Conservation (phyloP, 1,140 invertebrate genomes). For the Papilio aristodemus region DNA sequence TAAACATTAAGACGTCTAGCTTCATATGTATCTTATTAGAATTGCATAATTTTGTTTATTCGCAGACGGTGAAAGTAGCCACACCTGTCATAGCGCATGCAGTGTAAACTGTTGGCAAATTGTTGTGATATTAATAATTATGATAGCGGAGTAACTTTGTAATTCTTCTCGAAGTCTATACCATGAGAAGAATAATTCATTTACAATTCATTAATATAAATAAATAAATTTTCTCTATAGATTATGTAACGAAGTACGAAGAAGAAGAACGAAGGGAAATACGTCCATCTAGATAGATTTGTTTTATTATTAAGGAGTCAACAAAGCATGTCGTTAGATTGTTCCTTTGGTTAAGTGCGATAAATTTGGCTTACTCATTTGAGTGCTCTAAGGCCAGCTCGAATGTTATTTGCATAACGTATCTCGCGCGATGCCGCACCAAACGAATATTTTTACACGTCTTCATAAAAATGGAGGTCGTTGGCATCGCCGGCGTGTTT, state of each 20-base stretch:
- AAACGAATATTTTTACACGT: conserved; percentile 18
- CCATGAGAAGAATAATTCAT: too few relatives aligned
- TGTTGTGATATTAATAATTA: not conserved
- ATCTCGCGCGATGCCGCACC: not conserved
- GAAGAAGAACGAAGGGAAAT: too few relatives aligned
- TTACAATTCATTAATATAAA: too few relatives aligned
- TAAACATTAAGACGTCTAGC: not conserved
- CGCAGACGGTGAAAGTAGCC: not conserved
- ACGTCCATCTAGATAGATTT: not conserved
- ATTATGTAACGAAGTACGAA: too few relatives aligned
- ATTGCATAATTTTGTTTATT: conserved; percentile 10
- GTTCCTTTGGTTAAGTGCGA: not conserved
- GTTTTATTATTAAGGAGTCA: not conserved
- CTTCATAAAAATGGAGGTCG: conserved; percentile 25
- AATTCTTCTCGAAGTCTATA: not conserved
- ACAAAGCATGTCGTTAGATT: not conserved
- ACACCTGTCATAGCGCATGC: not conserved
- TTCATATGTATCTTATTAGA: not conserved
- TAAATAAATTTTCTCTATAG: too few relatives aligned
- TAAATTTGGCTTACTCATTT: not conserved
- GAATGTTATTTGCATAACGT: conserved; percentile 16
- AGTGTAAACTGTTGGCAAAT: not conserved
- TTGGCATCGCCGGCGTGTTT: not conserved
- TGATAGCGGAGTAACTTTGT: not conserved
- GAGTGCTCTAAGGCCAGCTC: not conserved